These are phyloP conservation scores for Periophthalmodon schlosseri DNA, from an alignment of 2,113 vertebrate species.

Conservation along the genomic window DNA sequence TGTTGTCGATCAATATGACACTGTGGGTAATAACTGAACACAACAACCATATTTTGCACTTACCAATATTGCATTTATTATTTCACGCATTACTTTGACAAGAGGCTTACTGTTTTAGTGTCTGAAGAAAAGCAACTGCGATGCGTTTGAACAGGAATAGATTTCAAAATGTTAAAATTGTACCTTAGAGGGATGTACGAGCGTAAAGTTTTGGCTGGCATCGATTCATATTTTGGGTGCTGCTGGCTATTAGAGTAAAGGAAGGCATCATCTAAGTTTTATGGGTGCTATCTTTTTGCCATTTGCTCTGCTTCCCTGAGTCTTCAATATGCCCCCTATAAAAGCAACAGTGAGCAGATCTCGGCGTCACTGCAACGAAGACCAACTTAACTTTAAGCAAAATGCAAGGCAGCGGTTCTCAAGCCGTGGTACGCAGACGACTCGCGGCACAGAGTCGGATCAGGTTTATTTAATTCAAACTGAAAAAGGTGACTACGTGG, in stretches of 20 bases:
- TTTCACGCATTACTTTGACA: not conserved
- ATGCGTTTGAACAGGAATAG: not conserved
- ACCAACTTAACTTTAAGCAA: not conserved
- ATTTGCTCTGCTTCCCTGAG: constrained; percentile 2
- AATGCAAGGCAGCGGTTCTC: not conserved
- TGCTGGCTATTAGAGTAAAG: not conserved
- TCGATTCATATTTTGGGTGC: not conserved
- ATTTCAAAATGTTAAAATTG: not conserved
- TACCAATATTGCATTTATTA: not conserved
- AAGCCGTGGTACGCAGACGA: not conserved
- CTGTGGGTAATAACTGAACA: not conserved
- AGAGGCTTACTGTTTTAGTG: not conserved
- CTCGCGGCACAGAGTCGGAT: not conserved
- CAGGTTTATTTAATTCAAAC: not conserved
- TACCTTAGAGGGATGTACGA: not conserved
- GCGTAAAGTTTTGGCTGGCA: not conserved
- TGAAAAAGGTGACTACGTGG: not conserved
- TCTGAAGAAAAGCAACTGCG: not conserved
- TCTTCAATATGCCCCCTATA: constrained; percentile 8
- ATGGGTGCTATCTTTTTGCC: constrained; percentile 18
- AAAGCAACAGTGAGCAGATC: constrained; percentile 1
- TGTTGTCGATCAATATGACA: not conserved
- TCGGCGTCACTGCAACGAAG: not conserved
- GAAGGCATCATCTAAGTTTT: constrained; percentile 14
- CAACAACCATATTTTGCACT: not conserved